Percentiles rank a stretch among this genome's conserved stretches.
phyloP scores from a whole-genome alignment of 2,888 invertebrate species.

The Erpobdella octoculata region DNA sequence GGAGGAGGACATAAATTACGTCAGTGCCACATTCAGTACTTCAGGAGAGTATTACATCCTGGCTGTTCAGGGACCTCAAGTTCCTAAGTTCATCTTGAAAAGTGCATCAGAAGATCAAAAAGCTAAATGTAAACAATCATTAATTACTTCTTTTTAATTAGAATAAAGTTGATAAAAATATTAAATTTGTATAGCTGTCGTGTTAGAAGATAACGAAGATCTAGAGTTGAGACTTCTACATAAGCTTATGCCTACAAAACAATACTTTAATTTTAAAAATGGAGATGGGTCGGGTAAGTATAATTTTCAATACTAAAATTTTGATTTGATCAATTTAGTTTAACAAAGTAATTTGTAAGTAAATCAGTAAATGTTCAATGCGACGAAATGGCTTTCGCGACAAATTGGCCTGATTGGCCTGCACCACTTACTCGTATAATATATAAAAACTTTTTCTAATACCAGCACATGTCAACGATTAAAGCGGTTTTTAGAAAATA shows the following conservation, averaged over 20 bases:
- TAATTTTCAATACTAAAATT: too few species aligned
- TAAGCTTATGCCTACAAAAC: conserved; percentile 76
- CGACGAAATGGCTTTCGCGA: too few species aligned
- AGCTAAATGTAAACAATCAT: background rate
- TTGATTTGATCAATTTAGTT: too few species aligned
- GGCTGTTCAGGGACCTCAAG: conserved; percentile 32
- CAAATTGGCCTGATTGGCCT: too few species aligned
- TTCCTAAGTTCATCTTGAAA: conserved; percentile 31
- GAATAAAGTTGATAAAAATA: background rate
- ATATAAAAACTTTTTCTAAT: too few species aligned
- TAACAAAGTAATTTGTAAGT: background rate
- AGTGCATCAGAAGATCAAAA: background rate
- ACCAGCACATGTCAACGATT: too few species aligned
- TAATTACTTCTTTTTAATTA: background rate
- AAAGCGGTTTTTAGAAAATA: too few species aligned
- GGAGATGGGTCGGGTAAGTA: conserved; percentile 60
- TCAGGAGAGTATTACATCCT: conserved; percentile 40
- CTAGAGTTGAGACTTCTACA: conserved; percentile 64
- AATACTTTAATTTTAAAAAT: conserved; percentile 80
- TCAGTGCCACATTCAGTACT: conserved; percentile 58
- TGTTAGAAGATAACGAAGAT: conserved; percentile 70
- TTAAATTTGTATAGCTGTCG: conserved; percentile 38
- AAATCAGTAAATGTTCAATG: too few species aligned
- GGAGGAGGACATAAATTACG: conserved; percentile 59
- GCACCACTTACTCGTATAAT: too few species aligned